These are phyloP conservation scores for Charina bottae DNA, from an alignment of 2,113 vertebrate genomes.

Conservation along the genomic window DNA sequence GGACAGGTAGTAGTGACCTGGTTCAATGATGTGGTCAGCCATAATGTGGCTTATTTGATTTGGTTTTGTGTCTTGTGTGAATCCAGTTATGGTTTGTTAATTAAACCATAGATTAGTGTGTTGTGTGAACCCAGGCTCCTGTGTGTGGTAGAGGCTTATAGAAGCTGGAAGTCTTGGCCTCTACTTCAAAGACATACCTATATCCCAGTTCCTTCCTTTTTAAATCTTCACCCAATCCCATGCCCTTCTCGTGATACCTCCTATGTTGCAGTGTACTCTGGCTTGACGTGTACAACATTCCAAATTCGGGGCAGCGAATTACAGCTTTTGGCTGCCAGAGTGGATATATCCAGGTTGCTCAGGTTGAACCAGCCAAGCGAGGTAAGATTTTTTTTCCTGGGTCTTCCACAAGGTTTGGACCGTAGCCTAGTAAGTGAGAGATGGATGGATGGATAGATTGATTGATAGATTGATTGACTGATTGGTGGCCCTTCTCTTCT, in stretches of 20 bases:
- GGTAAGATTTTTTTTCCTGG: conserved; percentile 60
- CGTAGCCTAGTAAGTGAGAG: background rate
- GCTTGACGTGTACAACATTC: conserved; percentile 79
- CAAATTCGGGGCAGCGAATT: conserved; percentile 71
- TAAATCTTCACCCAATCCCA: background rate
- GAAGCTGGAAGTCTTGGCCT: background rate
- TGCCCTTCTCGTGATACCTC: accelerated
- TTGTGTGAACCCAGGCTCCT: background rate
- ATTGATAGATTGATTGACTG: background rate
- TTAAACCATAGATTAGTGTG: background rate
- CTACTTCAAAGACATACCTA: too few species aligned
- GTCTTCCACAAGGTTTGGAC: background rate
- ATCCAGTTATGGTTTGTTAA: background rate
- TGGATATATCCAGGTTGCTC: conserved; percentile 82
- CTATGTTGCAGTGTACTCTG: conserved; percentile 78
- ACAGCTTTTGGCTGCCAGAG: conserved; percentile 87
- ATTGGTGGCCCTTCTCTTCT: accelerated
- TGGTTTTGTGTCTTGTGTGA: background rate
- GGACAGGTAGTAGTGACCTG: background rate
- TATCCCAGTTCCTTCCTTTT: too few species aligned
- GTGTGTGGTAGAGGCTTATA: background rate
- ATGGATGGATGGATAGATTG: background rate
- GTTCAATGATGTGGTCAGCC: background rate
- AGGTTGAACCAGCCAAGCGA: conserved; percentile 80
- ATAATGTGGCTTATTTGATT: background rate